Base-by-base conservation (phyloP, 2,888 invertebrate genomes). In the Lasioglossum zephyrum region DNA sequence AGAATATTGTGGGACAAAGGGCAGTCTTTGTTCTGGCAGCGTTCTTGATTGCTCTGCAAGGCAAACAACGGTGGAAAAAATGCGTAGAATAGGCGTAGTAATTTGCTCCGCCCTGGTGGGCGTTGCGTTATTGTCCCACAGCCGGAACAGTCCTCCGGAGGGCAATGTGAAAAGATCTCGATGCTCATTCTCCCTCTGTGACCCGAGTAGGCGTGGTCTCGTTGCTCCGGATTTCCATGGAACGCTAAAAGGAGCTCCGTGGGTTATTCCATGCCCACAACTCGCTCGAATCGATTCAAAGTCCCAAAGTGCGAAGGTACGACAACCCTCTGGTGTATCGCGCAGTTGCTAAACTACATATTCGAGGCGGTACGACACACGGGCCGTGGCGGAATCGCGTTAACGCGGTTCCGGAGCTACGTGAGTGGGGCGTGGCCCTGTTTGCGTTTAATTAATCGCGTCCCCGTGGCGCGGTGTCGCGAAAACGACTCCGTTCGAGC, bases 361-460 rank as follows among this genome's bases (percentile, higher is more conserved):
- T 44, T 57, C 13, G 70, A 16, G 5, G 57, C 22, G 31, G 41
- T 82, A 53, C 47, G 39, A 63, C 22, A 53, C 9, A 9, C 53
- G 53, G 5, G 57, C 11, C 11, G 44, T 57, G 44, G 49, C 41
- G 66, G 66, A 76, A 41, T 66, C 73, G 70, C 77, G 69, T 60
- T 49, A 77, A 22, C 69, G 69, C 26, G 60, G 73, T 69, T 77
- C 75, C 13, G 5, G 60, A 63, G 47, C 63, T 74, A 11, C 63
- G 60, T 22, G 63, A 74, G 31, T 63, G 66, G 88, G 90, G 89
- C 88, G 90, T 89, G 89, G 89, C 78, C 41, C 41, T 87, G 85
- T 89, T 90, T 85, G 88, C 88, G 74, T 88, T 88, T 85, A 87
- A 90, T 90, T 90, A 90, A 90, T 90, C 85, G 78, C 78, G 81